Evolutionary conservation across 1,140 invertebrate genomes (phyloP), one percentile per base, ranked within the genome.

Genomic region (Leptinotarsa defecta): DNA sequence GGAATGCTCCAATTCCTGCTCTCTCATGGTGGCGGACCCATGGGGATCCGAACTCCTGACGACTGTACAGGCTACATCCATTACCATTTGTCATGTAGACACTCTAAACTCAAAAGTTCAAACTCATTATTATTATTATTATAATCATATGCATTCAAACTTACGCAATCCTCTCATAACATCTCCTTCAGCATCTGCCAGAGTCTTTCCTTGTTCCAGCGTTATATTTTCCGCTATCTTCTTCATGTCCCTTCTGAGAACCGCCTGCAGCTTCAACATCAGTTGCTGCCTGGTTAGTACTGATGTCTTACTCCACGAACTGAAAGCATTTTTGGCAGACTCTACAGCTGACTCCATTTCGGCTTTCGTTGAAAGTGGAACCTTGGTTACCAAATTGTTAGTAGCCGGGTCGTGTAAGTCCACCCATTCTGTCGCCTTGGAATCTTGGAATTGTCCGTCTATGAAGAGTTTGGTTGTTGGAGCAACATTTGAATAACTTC

Each of bases 121-220:
- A 27, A 27, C 24, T 27, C 5, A 27, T 27, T 27, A 27, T 27
- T 27, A 34, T 34, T 8, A 34, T 34, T 8, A 34, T 34, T 34
- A 34, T 13, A 22, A 13, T 64, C 15, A 69, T 74, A 43, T 43
- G 34, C 34, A 11, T 43, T 11, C 34, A 57, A 57, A 91, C 92
- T 92, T 89, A 96, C 96, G 98, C 74, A 99, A 90, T 72, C 98
- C 98, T 84, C 98, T 90, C 64, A 98, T 89, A 4, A 99, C 98
- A 89, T 99, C 98, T 68, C 98, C 98, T 85, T 99, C 97, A 27
- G 98, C 98, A 89, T 99, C 98, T 22, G 92, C 90, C 68, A 97
- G 87, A 0, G 98, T 99, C 86, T 99, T 99, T 27, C 98, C 98
- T 88, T 99, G 98, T 88, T 99, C 98, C 80, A 90, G 87, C 13